These are phyloP conservation scores for Periophthalmus magnuspinnatus DNA, from an alignment of 2,797 vertebrate species.

Conservation along the genomic window DNA sequence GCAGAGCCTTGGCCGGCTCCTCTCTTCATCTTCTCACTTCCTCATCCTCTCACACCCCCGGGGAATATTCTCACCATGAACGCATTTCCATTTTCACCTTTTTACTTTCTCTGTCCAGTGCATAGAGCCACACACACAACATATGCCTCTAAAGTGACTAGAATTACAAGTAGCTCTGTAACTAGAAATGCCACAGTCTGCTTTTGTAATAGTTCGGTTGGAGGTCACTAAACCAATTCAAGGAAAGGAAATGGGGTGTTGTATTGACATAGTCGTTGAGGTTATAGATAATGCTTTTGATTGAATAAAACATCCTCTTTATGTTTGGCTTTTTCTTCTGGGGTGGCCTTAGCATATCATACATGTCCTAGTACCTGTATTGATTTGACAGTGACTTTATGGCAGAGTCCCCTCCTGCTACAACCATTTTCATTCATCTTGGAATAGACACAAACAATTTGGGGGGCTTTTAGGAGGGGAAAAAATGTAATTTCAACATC, in stretches of 20 bases:
- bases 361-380: neutral
- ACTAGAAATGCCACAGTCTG: neutral
- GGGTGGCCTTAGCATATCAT: neutral
- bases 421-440: neutral
- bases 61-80: conserved; percentile 50
- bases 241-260: neutral
- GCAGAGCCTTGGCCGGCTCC: conserved; percentile 21
- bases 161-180: conserved; percentile 1
- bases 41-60: conserved; percentile 41
- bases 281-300: neutral
- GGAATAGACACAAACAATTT: neutral
- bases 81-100: conserved; percentile 65
- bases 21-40: conserved; percentile 44
- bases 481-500: neutral
- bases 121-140: conserved; percentile 8
- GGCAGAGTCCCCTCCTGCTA: neutral
- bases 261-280: neutral
- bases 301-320: neutral
- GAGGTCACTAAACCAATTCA: conserved; percentile 14
- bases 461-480: neutral
- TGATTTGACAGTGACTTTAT: neutral
- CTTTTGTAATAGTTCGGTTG: conserved; percentile 3
- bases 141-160: neutral
- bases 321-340: neutral
- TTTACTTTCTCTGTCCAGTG: conserved; percentile 20